Percentiles rank a stretch among this genome's conserved stretches.
These are phyloP conservation scores for Mirounga angustirostris DNA, from an alignment of 2,113 vertebrate genomes.

Conservation along the genomic window DNA sequence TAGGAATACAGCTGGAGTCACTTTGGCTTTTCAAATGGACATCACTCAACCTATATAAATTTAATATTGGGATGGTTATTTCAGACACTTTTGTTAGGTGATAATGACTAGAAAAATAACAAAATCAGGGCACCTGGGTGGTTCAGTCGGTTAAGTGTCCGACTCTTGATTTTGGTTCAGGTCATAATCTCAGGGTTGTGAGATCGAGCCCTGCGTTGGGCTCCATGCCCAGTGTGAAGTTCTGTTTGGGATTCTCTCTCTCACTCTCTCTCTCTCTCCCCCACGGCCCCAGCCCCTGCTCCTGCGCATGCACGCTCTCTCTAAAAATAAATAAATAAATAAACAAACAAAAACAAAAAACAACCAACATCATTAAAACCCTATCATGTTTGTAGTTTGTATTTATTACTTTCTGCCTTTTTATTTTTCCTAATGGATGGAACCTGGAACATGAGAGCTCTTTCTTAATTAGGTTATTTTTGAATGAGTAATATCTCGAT, in stretches of 20 bases:
- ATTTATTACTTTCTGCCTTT: neutral
- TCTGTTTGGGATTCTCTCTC: neutral
- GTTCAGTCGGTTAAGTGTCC: neutral
- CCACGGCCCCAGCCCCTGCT: neutral
- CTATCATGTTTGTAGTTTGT: neutral
- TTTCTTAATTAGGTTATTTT: neutral
- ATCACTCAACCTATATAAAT: neutral
- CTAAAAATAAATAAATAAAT: neutral
- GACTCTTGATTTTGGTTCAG: neutral
- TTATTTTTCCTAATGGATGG: neutral
- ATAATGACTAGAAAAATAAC: neutral
- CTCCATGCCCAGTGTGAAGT: neutral
- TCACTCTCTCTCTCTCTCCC: neutral
- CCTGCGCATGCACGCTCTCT: neutral
- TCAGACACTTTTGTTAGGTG: neutral
- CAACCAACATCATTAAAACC: neutral
- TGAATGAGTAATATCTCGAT: neutral
- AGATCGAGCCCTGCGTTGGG: neutral
- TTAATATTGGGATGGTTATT: neutral
- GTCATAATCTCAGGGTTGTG: neutral
- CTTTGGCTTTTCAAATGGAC: conserved; percentile 29
- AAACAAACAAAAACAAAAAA: neutral
- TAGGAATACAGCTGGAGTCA: neutral
- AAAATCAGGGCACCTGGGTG: neutral
- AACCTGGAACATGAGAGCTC: neutral